Evolutionary conservation across 92 coral and sea anemone species (phyloP).

Genomic region (Metridium senile): DNA sequence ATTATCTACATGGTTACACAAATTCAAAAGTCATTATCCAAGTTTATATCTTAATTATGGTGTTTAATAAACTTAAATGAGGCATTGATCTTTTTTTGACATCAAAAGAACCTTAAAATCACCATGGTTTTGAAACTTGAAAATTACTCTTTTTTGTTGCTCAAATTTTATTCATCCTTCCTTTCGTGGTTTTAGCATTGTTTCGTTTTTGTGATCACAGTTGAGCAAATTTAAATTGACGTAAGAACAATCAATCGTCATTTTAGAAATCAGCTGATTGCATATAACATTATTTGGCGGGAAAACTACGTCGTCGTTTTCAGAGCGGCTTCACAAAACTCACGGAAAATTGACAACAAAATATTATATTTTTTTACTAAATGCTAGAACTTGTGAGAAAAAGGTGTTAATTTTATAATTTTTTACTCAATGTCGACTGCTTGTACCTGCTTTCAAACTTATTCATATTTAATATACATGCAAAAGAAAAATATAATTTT

Average conservation of each 20-base stretch:
- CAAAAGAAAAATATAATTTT: conserved; percentile 11
- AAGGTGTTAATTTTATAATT: too few species aligned
- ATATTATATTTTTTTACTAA: too few species aligned
- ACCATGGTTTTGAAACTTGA: background rate
- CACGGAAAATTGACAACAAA: background rate
- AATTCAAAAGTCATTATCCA: background rate
- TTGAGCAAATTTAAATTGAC: background rate
- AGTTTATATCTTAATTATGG: background rate
- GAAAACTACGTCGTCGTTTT: background rate
- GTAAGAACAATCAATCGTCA: background rate
- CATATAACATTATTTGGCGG: background rate
- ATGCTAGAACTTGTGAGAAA: too few species aligned
- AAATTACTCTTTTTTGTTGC: too few species aligned
- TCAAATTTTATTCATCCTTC: too few species aligned
- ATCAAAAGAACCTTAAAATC: background rate
- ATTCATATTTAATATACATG: conserved; percentile 17
- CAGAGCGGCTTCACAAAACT: background rate
- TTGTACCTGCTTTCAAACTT: conserved; percentile 19
- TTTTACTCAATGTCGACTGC: background rate
- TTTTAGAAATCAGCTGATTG: background rate
- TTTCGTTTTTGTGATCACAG: background rate
- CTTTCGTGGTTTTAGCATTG: background rate
- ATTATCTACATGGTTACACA: too few species aligned
- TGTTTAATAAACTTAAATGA: background rate
- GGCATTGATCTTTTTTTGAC: background rate